Percentiles rank a stretch among this genome's conserved stretches.
Evolutionary conservation across 2,888 invertebrate genomes (phyloP).

Genomic region (Hyppa rectilinea): DNA sequence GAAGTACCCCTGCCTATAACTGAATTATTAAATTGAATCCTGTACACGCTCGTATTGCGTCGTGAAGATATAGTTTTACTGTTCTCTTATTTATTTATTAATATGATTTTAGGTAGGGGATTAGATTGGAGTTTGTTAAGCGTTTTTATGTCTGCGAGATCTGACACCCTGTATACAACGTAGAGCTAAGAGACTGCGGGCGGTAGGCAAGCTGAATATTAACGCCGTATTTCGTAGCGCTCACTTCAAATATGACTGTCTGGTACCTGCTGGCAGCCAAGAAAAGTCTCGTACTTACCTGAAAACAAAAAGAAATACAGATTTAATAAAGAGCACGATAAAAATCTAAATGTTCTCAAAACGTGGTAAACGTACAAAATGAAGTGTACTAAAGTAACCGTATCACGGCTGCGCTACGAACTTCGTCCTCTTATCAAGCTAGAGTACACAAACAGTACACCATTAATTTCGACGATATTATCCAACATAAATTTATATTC

Average conservation of each 20-base stretch:
- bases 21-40: constrained; percentile 84
- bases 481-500: constrained; percentile 82
- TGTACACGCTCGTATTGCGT: constrained; percentile 57
- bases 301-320: constrained; percentile 58
- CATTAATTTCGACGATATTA: constrained; percentile 77
- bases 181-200: constrained; percentile 8
- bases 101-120: constrained; percentile 42
- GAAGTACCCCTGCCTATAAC: constrained; percentile 75
- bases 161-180: constrained; percentile 2
- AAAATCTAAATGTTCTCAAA: constrained; percentile 39
- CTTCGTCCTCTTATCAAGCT: constrained; percentile 67
- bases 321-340: constrained; percentile 48
- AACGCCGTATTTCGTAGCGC: constrained; percentile 25
- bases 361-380: constrained; percentile 35
- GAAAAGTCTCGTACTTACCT: constrained; percentile 76
- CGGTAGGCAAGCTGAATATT: constrained; percentile 27
- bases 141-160: constrained; percentile 23
- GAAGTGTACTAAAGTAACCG: constrained; percentile 14
- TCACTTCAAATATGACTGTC: constrained; percentile 26
- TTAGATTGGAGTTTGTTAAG: constrained; percentile 34
- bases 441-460: constrained; percentile 70
- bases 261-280: constrained; percentile 22
- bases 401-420: constrained; percentile 39
- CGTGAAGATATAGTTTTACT: constrained; percentile 62
- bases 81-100: constrained; percentile 55